Conservation (phyloP, 2,113 vertebrate species). For the Salminus brasiliensis region DNA sequence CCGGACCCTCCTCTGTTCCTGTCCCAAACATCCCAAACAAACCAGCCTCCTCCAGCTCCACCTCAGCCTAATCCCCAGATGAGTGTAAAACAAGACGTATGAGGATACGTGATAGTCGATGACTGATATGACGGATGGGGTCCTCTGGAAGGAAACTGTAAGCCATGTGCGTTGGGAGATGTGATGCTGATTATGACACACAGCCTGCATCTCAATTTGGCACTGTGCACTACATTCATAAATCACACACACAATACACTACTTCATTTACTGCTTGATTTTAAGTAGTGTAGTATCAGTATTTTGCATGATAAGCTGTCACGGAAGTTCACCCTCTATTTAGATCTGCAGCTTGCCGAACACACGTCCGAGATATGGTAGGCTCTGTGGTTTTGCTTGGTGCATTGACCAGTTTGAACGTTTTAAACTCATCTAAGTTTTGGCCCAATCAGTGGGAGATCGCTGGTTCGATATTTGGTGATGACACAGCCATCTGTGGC, state of each 20-base stretch:
- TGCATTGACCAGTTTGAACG: no score
- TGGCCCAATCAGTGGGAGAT: no score
- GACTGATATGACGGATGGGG: background rate
- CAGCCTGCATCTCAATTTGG: background rate
- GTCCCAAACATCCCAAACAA: background rate
- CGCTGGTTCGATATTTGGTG: no score
- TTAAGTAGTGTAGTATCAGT: background rate
- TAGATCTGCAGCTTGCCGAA: no score
- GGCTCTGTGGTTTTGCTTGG: no score
- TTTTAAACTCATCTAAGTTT: no score
- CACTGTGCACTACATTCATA: background rate
- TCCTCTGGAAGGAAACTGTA: background rate
- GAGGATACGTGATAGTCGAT: conserved; percentile 14
- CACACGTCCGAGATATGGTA: no score
- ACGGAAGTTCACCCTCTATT: no score
- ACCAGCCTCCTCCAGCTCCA: background rate
- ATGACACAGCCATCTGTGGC: no score
- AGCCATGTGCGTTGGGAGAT: background rate
- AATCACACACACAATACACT: background rate
- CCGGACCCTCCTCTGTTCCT: background rate
- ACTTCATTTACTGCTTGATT: background rate
- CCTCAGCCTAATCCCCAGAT: background rate
- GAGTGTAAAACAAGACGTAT: conserved; percentile 8
- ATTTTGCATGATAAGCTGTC: no score
- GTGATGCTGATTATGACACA: conserved; percentile 22